A percentile compares a stretch with the other conserved stretches of the same genome.
These are phyloP conservation scores for Ernsta delagoae DNA, from an alignment of 2,888 invertebrate genomes.

Conservation along the genomic window DNA sequence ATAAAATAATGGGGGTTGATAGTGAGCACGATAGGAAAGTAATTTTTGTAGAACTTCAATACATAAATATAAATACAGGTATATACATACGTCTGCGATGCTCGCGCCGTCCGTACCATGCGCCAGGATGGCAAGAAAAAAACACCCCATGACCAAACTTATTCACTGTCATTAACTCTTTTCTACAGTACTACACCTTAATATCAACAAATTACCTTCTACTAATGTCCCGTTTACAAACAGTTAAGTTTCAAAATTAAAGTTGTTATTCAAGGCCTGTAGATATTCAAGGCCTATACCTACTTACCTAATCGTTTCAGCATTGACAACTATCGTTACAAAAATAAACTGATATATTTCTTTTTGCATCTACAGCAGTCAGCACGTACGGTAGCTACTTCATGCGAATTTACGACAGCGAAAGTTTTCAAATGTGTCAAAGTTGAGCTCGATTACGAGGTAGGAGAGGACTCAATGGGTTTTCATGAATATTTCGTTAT, in stretches of 20 bases:
- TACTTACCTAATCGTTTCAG: constrained; percentile 39
- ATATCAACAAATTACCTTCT: constrained; percentile 47
- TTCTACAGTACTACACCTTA: constrained; percentile 44
- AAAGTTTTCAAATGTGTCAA: constrained; percentile 54
- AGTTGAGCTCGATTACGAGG: constrained; percentile 55
- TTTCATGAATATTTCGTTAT: constrained; percentile 77
- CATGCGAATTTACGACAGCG: constrained; percentile 61
- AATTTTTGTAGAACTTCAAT: constrained; percentile 81
- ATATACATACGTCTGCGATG: constrained; percentile 58
- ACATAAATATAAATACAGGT: too few relatives aligned
- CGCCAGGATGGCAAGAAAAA: constrained; percentile 74
- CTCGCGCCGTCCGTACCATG: constrained; percentile 71
- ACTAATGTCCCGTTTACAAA: constrained; percentile 41
- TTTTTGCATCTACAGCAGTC: constrained; percentile 58
- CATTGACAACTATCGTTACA: constrained; percentile 54
- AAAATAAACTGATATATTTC: constrained; percentile 54
- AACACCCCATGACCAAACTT: constrained; percentile 71
- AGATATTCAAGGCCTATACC: constrained; percentile 29
- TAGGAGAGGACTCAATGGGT: constrained; percentile 67
- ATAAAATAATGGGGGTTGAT: constrained; percentile 81
- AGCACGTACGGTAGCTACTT: constrained; percentile 61
- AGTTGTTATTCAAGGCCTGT: neutral
- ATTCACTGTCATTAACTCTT: constrained; percentile 54
- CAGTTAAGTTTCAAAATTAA: neutral
- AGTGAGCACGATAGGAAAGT: constrained; percentile 81